Evolutionary conservation across 1,140 invertebrate genomes (phyloP).

Genomic region (Liolophura sinensis): DNA sequence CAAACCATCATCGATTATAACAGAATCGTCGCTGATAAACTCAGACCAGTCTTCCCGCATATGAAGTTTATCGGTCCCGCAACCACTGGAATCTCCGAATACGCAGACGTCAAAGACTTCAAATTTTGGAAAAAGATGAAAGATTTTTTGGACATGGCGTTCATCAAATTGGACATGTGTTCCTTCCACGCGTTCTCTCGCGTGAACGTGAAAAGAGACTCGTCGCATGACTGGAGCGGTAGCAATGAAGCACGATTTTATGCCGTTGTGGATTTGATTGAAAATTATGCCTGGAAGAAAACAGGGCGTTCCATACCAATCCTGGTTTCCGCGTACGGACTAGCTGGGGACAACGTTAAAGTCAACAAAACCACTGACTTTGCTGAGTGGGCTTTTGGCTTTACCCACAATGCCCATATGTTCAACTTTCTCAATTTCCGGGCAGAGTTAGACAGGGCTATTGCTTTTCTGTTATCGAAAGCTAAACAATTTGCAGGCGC

Average conservation of each 20-base stretch:
- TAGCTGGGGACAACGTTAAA: neutral
- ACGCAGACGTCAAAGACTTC: constrained; percentile 2
- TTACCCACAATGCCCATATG: constrained; percentile 13
- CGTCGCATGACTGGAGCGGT: constrained; percentile 2
- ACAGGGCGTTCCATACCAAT: constrained; percentile 6
- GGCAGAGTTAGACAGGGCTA: constrained; percentile 7
- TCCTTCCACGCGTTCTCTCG: constrained; percentile 9
- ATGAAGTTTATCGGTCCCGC: constrained; percentile 7
- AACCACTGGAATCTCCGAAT: neutral
- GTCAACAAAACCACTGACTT: constrained; percentile 6
- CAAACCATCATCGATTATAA: constrained; percentile 7
- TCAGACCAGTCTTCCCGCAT: constrained; percentile 7
- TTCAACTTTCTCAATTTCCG: constrained; percentile 12
- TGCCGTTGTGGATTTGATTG: constrained; percentile 10
- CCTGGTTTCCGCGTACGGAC: constrained; percentile 8
- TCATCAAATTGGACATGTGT: constrained; percentile 10
- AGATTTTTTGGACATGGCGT: constrained; percentile 11
- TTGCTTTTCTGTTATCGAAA: constrained; percentile 8
- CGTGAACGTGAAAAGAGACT: constrained; percentile 1
- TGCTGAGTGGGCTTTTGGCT: constrained; percentile 10
- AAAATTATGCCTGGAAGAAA: constrained; percentile 11
- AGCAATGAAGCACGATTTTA: constrained; percentile 8
- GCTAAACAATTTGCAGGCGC: neutral
- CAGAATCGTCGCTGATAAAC: constrained; percentile 6
- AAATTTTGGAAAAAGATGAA: constrained; percentile 2